Evolutionary conservation across 2,113 vertebrate genomes (phyloP).

Genomic region (Galemys pyrenaicus): DNA sequence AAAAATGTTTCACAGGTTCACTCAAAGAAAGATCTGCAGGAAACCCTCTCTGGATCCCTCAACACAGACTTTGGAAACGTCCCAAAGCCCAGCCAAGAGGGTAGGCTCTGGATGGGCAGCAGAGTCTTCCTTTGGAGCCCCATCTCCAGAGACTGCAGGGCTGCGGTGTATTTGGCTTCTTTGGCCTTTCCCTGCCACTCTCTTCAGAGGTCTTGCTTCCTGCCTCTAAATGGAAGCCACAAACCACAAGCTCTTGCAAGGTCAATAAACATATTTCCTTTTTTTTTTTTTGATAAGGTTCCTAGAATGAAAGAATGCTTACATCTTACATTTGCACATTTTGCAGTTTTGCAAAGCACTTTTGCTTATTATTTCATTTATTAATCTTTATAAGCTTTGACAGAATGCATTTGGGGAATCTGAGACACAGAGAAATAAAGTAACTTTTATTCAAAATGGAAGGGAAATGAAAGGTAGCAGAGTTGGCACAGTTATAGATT

Average conservation of each 20-base stretch:
- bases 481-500: neutral
- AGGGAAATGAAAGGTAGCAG: neutral
- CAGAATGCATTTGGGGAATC: neutral
- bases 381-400: neutral
- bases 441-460: neutral
- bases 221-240: conserved; percentile 61
- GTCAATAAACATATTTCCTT: conserved; percentile 64
- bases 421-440: neutral
- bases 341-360: neutral
- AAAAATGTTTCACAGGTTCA: neutral
- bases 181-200: neutral
- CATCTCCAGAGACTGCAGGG: neutral
- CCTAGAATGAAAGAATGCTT: conserved; percentile 27
- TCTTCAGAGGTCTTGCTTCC: conserved; percentile 38
- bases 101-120: neutral
- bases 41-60: neutral
- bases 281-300: conserved; percentile 54
- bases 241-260: conserved; percentile 55
- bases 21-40: neutral
- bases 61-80: neutral
- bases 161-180: neutral
- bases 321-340: neutral
- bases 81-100: neutral
- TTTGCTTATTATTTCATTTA: conserved; percentile 5
- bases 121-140: neutral